phyloP scores from a whole-genome alignment of 2,888 invertebrate genomes.

The Aquatica leii region DNA sequence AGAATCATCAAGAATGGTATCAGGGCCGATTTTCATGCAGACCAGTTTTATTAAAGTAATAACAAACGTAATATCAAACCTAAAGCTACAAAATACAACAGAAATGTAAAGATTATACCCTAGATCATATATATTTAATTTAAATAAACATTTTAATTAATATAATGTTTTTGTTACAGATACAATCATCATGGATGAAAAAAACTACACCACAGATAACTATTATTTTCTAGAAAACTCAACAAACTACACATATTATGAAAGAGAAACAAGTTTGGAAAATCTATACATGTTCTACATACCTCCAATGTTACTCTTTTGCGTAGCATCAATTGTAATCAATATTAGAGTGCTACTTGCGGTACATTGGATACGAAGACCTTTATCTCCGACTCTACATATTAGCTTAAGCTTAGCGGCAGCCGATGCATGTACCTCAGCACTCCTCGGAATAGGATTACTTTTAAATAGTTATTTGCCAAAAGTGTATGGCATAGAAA shows the following conservation, averaged over 20 bases:
- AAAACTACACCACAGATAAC: constrained; percentile 18
- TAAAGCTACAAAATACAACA: no score
- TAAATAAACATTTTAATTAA: not conserved
- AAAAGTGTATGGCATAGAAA: constrained; percentile 46
- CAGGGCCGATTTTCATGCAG: no score
- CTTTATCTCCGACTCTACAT: constrained; percentile 66
- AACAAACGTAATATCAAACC: no score
- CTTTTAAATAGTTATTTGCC: constrained; percentile 65
- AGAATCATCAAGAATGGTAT: no score
- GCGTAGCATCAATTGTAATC: constrained; percentile 63
- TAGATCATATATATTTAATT: no score
- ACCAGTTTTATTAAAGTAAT: no score
- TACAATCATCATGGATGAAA: not conserved
- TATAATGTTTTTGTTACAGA: not conserved
- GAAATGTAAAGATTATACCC: no score
- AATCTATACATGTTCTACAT: constrained; percentile 48
- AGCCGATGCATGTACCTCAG: constrained; percentile 66
- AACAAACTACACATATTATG: constrained; percentile 16
- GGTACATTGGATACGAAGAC: constrained; percentile 65
- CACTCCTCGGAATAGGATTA: constrained; percentile 63
- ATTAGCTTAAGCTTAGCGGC: constrained; percentile 68
- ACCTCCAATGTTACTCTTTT: constrained; percentile 60
- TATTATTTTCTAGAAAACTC: constrained; percentile 12
- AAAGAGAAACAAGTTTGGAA: constrained; percentile 15
- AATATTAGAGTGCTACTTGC: constrained; percentile 66